phyloP scores from a whole-genome alignment of 1,140 invertebrate genomes.

The Apis dorsata region DNA sequence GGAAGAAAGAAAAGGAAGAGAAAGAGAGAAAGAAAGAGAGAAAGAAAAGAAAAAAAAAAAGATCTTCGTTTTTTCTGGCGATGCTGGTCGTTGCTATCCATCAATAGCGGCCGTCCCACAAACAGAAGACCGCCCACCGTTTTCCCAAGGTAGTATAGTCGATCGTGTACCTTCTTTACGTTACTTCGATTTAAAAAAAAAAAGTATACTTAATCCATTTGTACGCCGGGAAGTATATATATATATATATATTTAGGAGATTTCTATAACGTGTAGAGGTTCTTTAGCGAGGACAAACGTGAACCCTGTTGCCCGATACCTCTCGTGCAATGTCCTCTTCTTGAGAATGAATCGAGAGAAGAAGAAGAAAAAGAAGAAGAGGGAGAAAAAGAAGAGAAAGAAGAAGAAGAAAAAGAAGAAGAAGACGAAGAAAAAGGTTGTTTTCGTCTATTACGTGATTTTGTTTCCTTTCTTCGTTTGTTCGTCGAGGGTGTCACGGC shows the following conservation, averaged over 20 bases:
- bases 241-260: slow-evolving; percentile 49
- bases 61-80: slow-evolving; percentile 72
- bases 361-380: too few relatives aligned
- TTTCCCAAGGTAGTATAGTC: slow-evolving; percentile 67
- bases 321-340: neutral
- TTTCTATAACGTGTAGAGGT: slow-evolving; percentile 47
- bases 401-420: neutral
- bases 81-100: slow-evolving; percentile 80
- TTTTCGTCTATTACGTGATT: neutral
- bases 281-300: slow-evolving; percentile 21
- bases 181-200: slow-evolving; percentile 61
- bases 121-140: slow-evolving; percentile 68
- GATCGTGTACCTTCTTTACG: slow-evolving; percentile 69
- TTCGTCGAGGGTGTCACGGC: neutral
- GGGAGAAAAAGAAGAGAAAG: too few relatives aligned
- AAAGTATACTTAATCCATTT: slow-evolving; percentile 65
- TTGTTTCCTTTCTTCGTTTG: neutral
- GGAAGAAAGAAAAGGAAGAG: neutral
- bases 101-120: slow-evolving; percentile 76
- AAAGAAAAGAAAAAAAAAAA: neutral
- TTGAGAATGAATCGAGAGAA: too few relatives aligned
- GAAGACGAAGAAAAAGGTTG: neutral
- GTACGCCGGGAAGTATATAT: slow-evolving; percentile 48
- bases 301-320: neutral
- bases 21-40: neutral